Percentiles rank a stretch among this genome's conserved stretches.
phyloP scores from a whole-genome alignment of 2,888 invertebrate species.

The Diaphora mendica region DNA sequence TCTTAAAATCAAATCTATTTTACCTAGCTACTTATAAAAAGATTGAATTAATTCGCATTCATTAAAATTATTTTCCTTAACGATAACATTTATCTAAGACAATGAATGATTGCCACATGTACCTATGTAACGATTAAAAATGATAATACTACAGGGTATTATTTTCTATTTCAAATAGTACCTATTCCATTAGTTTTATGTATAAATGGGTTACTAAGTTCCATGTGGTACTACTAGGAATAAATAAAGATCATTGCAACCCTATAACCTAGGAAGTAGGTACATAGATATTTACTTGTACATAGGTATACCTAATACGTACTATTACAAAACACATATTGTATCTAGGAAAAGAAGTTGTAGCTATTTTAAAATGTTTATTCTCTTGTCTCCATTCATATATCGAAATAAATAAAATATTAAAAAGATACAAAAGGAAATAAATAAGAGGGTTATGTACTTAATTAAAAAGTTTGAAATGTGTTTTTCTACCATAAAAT shows the following conservation, averaged over 20 bases:
- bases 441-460: constrained; percentile 15
- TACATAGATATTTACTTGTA: no score
- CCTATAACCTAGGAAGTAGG: background rate
- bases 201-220: no score
- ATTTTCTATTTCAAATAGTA: no score
- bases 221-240: no score
- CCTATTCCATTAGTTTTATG: no score
- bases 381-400: background rate
- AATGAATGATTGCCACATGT: background rate
- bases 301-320: no score
- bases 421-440: constrained; percentile 12
- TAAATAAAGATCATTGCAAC: background rate
- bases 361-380: background rate
- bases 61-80: background rate
- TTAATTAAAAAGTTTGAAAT: constrained; percentile 28
- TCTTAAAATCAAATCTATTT: background rate
- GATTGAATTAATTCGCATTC: background rate
- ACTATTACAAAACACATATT: background rate
- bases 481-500: constrained; percentile 13
- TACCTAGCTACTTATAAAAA: background rate
- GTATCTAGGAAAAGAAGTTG: no score
- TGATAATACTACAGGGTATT: no score
- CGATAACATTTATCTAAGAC: background rate
- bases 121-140: no score
- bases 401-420: background rate